These are phyloP conservation scores for Leptodactylus fallax DNA, from an alignment of 2,797 vertebrate species.

Conservation along the genomic window DNA sequence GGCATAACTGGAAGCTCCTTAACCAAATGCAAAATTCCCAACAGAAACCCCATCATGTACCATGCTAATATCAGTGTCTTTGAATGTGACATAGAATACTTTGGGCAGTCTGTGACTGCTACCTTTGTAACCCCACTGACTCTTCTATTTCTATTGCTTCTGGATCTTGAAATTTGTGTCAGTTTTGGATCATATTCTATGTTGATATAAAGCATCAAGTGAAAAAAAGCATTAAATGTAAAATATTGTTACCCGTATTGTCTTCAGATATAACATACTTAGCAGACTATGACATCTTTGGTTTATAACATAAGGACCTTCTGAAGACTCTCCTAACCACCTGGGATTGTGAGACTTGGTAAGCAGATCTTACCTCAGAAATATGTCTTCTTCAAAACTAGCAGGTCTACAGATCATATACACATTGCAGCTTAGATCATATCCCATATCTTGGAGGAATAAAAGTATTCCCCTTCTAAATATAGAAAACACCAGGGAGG, in stretches of 20 bases:
- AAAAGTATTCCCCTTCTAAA: slow-evolving; percentile 30
- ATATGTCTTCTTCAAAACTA: background rate
- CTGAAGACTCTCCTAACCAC: background rate
- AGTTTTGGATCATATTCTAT: background rate
- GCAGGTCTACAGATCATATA: background rate
- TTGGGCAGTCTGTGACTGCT: background rate
- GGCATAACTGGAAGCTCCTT: no score
- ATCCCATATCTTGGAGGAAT: slow-evolving; percentile 14
- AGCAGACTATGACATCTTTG: background rate
- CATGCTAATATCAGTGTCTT: no score
- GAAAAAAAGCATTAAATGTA: background rate
- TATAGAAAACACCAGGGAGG: slow-evolving; percentile 21
- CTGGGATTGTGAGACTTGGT: background rate
- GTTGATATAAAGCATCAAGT: background rate
- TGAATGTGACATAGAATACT: no score
- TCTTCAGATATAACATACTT: background rate
- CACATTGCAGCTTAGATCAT: background rate
- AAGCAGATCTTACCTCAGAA: background rate
- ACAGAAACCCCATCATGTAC: no score
- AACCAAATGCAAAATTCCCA: no score
- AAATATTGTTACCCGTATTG: background rate
- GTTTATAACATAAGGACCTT: background rate
- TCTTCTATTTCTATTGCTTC: background rate
- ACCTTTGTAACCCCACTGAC: background rate
- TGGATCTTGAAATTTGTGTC: background rate